Percentiles rank a stretch among this genome's conserved stretches.
Conservation (phyloP, 2,113 vertebrate species). For the Mesocricetus auratus region DNA sequence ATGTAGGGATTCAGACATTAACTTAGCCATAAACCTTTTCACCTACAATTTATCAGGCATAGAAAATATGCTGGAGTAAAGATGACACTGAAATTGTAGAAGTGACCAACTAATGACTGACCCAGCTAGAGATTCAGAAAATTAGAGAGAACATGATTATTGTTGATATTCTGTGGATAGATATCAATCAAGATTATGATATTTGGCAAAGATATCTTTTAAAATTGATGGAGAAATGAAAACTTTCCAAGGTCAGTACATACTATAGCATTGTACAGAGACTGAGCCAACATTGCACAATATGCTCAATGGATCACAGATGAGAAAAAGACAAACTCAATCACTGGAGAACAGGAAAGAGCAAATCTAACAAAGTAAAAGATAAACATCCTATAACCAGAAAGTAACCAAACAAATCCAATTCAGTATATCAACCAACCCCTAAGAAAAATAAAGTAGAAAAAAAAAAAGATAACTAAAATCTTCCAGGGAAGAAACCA, state of each 20-base stretch:
- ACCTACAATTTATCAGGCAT: neutral
- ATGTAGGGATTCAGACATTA: accelerated
- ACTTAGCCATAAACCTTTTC: neutral
- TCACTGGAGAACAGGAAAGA: neutral
- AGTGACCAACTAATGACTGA: neutral
- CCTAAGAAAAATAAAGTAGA: neutral
- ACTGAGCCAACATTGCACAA: neutral
- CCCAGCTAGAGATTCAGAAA: neutral
- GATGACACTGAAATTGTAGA: neutral
- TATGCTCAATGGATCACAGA: neutral
- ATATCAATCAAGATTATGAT: neutral
- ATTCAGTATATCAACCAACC: neutral
- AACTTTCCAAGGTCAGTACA: neutral
- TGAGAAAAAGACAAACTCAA: neutral
- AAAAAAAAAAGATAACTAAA: neutral
- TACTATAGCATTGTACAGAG: neutral
- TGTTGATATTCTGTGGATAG: neutral
- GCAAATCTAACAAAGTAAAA: neutral
- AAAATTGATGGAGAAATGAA: neutral
- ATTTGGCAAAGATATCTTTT: neutral
- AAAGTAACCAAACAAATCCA: neutral
- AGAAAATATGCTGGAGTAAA: neutral
- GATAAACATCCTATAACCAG: neutral
- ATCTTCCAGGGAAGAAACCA: neutral
- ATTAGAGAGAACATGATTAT: neutral